Evolutionary conservation across 2,797 vertebrate species (phyloP), one percentile per base, ranked within the genome.

Genomic region (Microcaecilia unicolor): DNA sequence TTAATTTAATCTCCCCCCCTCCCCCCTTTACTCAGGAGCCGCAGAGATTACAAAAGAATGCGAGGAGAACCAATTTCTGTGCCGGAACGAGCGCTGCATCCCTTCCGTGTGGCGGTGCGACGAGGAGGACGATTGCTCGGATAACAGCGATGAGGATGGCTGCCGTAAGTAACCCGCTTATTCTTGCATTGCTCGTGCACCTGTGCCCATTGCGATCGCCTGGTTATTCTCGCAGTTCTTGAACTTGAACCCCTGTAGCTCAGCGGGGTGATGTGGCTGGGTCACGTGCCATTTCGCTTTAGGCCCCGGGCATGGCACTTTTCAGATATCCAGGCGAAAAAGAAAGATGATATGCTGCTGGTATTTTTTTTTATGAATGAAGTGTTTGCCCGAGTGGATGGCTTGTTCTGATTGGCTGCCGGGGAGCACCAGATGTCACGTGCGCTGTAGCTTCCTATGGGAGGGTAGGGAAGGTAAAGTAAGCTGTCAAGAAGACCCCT

Each of bases 81-180:
- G 95, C 81, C 80, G 71, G 51, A 98, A 95, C 43, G 82, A 84
- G 53, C 84, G 91, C 35, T 98, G 95, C 80, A 89, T 98, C 72
- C 91, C 94, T 11, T 88, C 80, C 21, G 67, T 94, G 59, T 98
- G 95, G 95, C 87, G 88, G 50, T 98, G 95, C 36, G 95, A 98
- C 41, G 95, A 95, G 37, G 93, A 97, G 31, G 88, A 98, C 22
- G 95, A 98, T 41, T 98, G 95, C 67, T 76, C 87, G 3, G 94
- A 98, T 69, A 93, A 89, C 80, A 98, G 92, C 37, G 95, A 97
- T 34, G 94, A 98, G 47, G 90, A 92, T 31, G 90, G 87, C 58
- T 98, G 95, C 68, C 87, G 95, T 98, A 83, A 98, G 95, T 97
- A 62, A 44, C 47, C 6, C 34, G 14, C 10, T 12, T 2, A 16